Base-by-base conservation (phyloP, 2,888 invertebrate genomes). In the Drosophila atripex region DNA sequence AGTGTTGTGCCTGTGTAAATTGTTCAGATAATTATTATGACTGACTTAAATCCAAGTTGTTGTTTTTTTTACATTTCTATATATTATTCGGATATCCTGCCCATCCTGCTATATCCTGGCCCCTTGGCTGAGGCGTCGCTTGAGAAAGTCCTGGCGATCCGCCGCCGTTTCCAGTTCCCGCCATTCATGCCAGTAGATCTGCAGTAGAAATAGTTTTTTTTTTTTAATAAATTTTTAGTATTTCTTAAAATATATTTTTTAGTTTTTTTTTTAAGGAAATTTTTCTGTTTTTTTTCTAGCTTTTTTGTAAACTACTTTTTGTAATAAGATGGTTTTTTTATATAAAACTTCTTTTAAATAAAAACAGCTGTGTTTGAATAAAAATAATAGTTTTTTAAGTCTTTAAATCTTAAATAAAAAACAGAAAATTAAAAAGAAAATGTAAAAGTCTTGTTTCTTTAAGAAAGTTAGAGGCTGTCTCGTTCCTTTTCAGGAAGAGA, bases 121-220 rank as follows among this genome's bases (percentile, higher is more conserved):
- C 57, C 65, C 75, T 55, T 79, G 76, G 0, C 86, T 75, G 35
- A 91, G 61, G 25, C 86, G 89, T 2, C 91, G 85, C 70, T 86
- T 89, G 0, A 91, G 50, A 50, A 88, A 90, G 21, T 86, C 56
- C 43, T 86, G 77, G 2, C 89, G 88, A 75, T 91, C 91, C 11
- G 55, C 64, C 5, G 75, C 49, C 0, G 84, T 91, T 75, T 91
- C 90, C 55, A 88, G 69, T 39, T 77, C 77, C 1, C 87, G 88
- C 92, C 93, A 94, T 72, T 92, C 91, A 71, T 90, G 89, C 93
- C 93, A 93, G 38, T 90, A 88, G 49, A 94, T 92, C 94, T 94
- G 90, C 4, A 9, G 16, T 14, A 11, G 11, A 32, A 12, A 32
- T 28, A 8, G 9, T 3, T 12, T 2, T 12, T 4, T 35, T 35